Conservation (phyloP, 2,888 invertebrate species). For the Cryptocheilus praepositus region DNA sequence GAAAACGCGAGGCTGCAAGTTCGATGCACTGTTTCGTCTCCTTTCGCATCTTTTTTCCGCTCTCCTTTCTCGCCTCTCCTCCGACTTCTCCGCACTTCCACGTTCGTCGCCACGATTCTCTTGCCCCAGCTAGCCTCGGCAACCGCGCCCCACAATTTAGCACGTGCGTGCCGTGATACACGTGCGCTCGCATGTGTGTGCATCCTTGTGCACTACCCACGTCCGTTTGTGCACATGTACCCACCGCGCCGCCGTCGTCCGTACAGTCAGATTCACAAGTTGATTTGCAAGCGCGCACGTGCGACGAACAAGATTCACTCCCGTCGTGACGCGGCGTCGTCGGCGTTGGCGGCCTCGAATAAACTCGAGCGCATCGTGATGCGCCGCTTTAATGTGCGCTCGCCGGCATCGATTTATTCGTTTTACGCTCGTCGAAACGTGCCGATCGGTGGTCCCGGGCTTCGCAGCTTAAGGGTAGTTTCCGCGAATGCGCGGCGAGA, state of each 20-base stretch:
- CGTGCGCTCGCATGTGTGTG: slow-evolving; percentile 48
- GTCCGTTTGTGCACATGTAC: slow-evolving; percentile 31
- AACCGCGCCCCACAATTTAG: slow-evolving; percentile 59
- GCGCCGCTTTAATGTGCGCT: too few relatives aligned
- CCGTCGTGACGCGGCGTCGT: not conserved
- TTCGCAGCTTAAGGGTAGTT: too few relatives aligned
- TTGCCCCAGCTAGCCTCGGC: slow-evolving; percentile 24
- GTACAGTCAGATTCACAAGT: slow-evolving; percentile 32
- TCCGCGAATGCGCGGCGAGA: too few relatives aligned
- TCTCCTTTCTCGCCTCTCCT: too few relatives aligned
- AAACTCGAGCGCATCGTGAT: too few relatives aligned
- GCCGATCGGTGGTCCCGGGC: too few relatives aligned
- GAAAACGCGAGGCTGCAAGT: slow-evolving; percentile 32
- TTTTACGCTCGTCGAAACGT: too few relatives aligned
- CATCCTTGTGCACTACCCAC: slow-evolving; percentile 31
- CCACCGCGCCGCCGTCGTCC: slow-evolving; percentile 1
- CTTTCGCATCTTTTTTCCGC: too few relatives aligned
- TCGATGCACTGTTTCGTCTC: slow-evolving; percentile 18
- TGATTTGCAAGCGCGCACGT: slow-evolving; percentile 32
- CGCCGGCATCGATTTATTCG: too few relatives aligned
- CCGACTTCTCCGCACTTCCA: too few relatives aligned
- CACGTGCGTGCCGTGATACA: slow-evolving; percentile 58
- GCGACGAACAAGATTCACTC: slow-evolving; percentile 13
- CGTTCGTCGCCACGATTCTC: too few relatives aligned
- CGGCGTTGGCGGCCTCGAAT: not conserved